Percentiles rank a stretch among this genome's conserved stretches.
Evolutionary conservation across 2,888 invertebrate genomes (phyloP).

Genomic region (Cheiracanthium punctorium): DNA sequence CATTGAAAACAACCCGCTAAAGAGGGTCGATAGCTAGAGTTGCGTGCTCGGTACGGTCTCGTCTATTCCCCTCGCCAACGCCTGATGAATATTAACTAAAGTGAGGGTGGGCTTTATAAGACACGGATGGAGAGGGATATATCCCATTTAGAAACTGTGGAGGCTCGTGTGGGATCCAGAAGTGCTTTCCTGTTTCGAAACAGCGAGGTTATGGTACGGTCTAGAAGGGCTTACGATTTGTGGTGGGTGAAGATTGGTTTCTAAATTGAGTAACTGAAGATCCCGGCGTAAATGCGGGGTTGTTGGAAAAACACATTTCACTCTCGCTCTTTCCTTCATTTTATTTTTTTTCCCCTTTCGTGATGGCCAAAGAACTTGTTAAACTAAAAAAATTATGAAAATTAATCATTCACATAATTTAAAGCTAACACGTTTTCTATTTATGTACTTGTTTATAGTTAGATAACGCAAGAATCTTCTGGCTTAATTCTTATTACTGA

Average conservation of each 20-base stretch:
- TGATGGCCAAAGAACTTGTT: no score
- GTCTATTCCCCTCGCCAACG: slow-evolving; percentile 20
- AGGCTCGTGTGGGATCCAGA: background rate
- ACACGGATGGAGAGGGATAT: background rate
- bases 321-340: no score
- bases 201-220: background rate
- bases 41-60: slow-evolving; percentile 39
- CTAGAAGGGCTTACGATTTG: background rate
- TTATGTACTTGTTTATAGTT: no score
- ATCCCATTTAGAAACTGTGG: no score
- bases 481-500: no score
- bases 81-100: slow-evolving; percentile 59
- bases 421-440: no score
- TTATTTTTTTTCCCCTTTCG: no score
- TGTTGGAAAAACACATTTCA: no score
- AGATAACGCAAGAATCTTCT: no score
- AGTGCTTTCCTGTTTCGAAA: background rate
- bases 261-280: background rate
- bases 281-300: background rate
- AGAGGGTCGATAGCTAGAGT: slow-evolving; percentile 64
- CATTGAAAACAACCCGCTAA: slow-evolving; percentile 1
- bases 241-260: background rate
- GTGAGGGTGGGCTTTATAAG: slow-evolving; percentile 16
- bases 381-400: no score
- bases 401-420: no score